Base-by-base conservation (phyloP, 2,113 vertebrate genomes). In the Stigmatopora argus region DNA sequence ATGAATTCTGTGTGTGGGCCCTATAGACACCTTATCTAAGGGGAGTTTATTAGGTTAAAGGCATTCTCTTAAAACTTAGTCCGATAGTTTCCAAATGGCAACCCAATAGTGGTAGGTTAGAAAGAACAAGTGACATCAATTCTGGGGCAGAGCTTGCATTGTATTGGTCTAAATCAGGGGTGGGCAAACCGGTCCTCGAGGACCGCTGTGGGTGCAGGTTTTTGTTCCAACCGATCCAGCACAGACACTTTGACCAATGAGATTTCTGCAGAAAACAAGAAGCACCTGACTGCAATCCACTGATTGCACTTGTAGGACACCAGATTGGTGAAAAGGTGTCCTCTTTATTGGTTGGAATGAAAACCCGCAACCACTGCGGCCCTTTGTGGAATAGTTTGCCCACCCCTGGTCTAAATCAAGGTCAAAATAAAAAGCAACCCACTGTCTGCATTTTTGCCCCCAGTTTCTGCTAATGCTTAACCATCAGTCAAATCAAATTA, bases 81-180 rank as follows among this genome's bases (percentile, higher is more conserved):
- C 90, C 96, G 94, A 97, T 96, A 96, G 92, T 89, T 96, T 94
- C 95, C 95, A 96, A 97, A 96, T 96, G 95, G 56, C 47, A 64
- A 81, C 87, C 74, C 90, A 87, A 82, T 88, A 83, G 84, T 89
- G 86, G 45, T 66, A 77, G 85, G 85, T 86, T 84, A 85, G 83
- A 79, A 3, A 56, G 58, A 75, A 71, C 84, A 64, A 72, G 70
- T 78, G 67, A 75, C 65, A 14, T 62, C 21, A 52, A 84, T 65
- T 76, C 52, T 1, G 71, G 77, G 78, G 72, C 79, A 82, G 56
- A 75, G 74, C 78, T 68, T 62, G 68, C 77, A 81, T 90, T 93
- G 93, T 93, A 90, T 88, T 88, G 79, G 89, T 87, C n/a, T n/a
- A n/a, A n/a, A n/a, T n/a, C n/a, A n/a, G n/a, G n/a, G n/a, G n/a